Conservation (phyloP, 2,113 vertebrate species). For the Tringa solitaria region DNA sequence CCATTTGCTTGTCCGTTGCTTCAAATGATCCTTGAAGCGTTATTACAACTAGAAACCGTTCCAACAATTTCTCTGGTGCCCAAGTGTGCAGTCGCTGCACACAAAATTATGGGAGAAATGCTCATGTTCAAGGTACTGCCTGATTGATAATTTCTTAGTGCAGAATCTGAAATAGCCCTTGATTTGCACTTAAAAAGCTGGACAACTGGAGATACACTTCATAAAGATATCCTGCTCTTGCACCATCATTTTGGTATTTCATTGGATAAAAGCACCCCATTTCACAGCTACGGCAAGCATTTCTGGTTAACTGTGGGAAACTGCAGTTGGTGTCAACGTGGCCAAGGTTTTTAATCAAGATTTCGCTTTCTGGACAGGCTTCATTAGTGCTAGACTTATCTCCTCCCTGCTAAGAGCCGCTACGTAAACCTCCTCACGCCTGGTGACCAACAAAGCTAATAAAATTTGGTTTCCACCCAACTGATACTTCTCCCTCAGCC, state of each 20-base stretch:
- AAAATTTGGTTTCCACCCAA: not conserved
- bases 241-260: not conserved
- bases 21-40: not conserved
- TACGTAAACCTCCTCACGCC: fast-evolving
- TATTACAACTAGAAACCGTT: not conserved
- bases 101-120: not conserved
- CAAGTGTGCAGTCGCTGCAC: not conserved
- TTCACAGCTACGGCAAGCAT: fast-evolving
- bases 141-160: not conserved
- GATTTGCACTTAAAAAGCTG: not conserved
- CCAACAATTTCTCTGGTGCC: not conserved
- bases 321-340: fast-evolving
- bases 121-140: not conserved
- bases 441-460: not conserved
- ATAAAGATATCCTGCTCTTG: not conserved
- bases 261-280: not conserved
- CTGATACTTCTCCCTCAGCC: not conserved
- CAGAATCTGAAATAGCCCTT: not conserved
- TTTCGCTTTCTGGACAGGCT: not conserved
- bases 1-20: not conserved
- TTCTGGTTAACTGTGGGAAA: not conserved
- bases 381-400: not conserved
- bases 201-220: not conserved
- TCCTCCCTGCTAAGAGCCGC: not conserved
- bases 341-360: not conserved